Evolutionary conservation across 2,113 vertebrate species (phyloP).

Genomic region (Carassius auratus): DNA sequence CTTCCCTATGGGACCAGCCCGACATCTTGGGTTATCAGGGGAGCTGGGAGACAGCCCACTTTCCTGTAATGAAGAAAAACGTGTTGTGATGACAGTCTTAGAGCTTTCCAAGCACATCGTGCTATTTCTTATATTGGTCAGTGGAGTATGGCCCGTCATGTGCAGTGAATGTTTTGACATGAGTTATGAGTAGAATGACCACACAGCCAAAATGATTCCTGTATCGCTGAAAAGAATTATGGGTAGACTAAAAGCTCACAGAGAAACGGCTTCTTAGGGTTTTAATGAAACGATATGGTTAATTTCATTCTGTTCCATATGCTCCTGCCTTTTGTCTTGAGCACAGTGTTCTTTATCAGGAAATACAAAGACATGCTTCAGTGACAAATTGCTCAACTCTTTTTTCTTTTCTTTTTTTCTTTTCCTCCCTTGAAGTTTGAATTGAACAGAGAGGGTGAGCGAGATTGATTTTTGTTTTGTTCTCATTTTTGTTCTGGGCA

Average conservation of each 20-base stretch:
- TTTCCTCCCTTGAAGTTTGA: slow-evolving; percentile 26
- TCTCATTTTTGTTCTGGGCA: slow-evolving; percentile 28
- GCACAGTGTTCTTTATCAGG: too few relatives aligned
- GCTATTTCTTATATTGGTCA: slow-evolving; percentile 10
- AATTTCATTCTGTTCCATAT: background rate
- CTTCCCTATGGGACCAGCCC: slow-evolving; percentile 61
- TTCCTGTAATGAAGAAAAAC: slow-evolving; percentile 52
- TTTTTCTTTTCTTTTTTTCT: background rate
- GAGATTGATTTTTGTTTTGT: slow-evolving; percentile 46
- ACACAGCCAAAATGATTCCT: background rate
- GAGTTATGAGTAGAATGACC: slow-evolving; percentile 5
- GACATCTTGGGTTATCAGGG: slow-evolving; percentile 63
- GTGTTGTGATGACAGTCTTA: background rate
- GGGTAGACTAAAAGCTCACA: background rate
- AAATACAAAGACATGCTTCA: slow-evolving; percentile 31
- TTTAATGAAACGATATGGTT: background rate
- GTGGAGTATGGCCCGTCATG: slow-evolving; percentile 1
- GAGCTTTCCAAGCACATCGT: slow-evolving; percentile 28
- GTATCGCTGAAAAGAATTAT: background rate
- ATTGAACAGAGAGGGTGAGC: slow-evolving; percentile 27
- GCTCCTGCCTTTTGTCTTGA: slow-evolving; percentile 17
- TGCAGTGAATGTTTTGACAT: background rate
- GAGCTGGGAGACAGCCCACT: slow-evolving; percentile 52
- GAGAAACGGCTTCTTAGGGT: background rate
- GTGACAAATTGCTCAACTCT: slow-evolving; percentile 39